Conservation (phyloP, 1,140 invertebrate species). For the Apolygus lucorum region DNA sequence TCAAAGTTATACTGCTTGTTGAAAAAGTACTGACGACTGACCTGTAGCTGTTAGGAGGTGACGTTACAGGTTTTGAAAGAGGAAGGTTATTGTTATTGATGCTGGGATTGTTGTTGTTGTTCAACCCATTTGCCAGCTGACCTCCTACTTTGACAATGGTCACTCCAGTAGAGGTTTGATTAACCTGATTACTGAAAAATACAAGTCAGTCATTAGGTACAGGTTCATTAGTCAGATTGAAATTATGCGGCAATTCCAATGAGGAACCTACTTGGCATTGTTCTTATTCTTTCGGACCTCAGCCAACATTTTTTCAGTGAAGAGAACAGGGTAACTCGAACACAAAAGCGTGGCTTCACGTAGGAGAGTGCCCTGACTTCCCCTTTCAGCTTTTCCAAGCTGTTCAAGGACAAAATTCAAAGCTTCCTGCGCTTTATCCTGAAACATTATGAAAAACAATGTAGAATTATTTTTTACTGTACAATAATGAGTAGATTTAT, state of each 20-base stretch:
- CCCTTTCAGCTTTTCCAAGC: conserved; percentile 57
- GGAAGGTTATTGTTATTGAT: conserved; percentile 22
- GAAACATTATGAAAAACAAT: conserved; percentile 30
- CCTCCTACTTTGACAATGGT: conserved; percentile 67
- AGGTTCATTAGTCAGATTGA: not conserved
- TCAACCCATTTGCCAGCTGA: conserved; percentile 9
- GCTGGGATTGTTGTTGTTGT: conserved; percentile 28
- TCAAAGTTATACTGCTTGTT: too few relatives aligned
- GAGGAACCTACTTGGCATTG: conserved; percentile 46
- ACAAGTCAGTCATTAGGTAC: not conserved
- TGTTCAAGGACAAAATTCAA: conserved; percentile 69
- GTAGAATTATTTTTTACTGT: not conserved
- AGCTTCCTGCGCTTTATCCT: conserved; percentile 66
- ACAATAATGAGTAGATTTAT: not conserved
- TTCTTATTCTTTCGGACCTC: conserved; percentile 46
- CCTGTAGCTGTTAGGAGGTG: conserved; percentile 19
- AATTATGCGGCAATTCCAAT: conserved; percentile 6
- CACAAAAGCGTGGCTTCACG: conserved; percentile 68
- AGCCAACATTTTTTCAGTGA: conserved; percentile 64
- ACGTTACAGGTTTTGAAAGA: conserved; percentile 1
- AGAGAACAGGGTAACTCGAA: conserved; percentile 62
- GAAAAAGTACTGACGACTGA: too few relatives aligned
- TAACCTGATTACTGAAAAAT: conserved; percentile 43
- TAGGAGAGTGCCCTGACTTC: conserved; percentile 57
- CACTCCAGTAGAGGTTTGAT: conserved; percentile 58